Evolutionary conservation across 2,113 vertebrate genomes (phyloP), one percentile per base, ranked within the genome.

Genomic region (Etia nguti): DNA sequence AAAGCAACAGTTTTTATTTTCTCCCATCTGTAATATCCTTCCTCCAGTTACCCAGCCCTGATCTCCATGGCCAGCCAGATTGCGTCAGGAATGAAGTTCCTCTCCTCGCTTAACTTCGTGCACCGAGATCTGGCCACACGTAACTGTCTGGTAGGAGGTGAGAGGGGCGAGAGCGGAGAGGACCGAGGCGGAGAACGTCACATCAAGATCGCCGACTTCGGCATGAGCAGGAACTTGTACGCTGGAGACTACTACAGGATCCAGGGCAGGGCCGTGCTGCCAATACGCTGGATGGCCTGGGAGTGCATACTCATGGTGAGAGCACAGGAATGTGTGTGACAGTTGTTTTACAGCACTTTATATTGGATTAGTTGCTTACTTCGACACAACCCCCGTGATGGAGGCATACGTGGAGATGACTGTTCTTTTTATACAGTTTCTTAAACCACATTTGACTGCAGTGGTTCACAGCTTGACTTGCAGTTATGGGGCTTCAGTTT

Each of bases 251-350:
- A 98, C 88, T 99, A 98, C 92, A 96, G 98, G 6, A 97, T 99
- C 89, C 97, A 98, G 92, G 98, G 98, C 81, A 92, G 98, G 6
- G 98, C 98, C 0, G 98, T 98, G 95, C 97, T 99, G 88, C 98
- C 98, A 1, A 99, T 99, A 56, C 97, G 98, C 77, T 99, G 98
- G 98, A 98, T 99, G 98, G 98, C 98, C 82, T 99, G 98, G 98
- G 98, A 99, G 92, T 98, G 98, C 85, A 98, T 99, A 86, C 97
- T 99, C 29, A 98, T 98, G 98, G 97, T 98, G 85, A 97, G 96
- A 26, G 24, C 18, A 29, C 41, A 11, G 73, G 43, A 12, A 3
- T 31, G 22, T 86, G 50, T 84, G 68, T 70, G 48, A 18, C 13
- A 16, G 46, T 48, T 48, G 16, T 50, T 52, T 52, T 52, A 52